Evolutionary conservation across 2,797 vertebrate genomes (phyloP).

Genomic region (Enteromius argenteus): DNA sequence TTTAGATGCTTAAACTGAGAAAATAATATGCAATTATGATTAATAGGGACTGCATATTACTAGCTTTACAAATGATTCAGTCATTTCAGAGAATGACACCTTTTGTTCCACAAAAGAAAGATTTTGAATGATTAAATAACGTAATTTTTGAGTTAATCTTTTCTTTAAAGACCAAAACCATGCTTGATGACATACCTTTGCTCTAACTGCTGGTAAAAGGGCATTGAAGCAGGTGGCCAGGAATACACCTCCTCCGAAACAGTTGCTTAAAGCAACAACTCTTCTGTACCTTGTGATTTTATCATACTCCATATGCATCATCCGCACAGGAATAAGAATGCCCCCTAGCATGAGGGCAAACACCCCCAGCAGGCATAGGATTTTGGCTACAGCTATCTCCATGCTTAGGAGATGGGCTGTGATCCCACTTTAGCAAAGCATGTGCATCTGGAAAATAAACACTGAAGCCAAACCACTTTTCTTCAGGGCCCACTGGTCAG

Average conservation of each 20-base stretch:
- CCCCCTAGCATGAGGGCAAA: conserved; percentile 87
- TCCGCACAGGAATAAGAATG: conserved; percentile 86
- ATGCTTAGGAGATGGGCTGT: conserved; percentile 66
- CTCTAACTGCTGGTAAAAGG: conserved; percentile 81
- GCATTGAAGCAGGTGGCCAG: conserved; percentile 94
- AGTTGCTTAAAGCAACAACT: conserved; percentile 84
- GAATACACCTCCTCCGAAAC: conserved; percentile 92
- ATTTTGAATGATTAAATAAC: not conserved
- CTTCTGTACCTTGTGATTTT: conserved; percentile 81
- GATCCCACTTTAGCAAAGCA: not conserved
- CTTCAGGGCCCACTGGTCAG: not conserved
- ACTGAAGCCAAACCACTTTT: conserved; percentile 11
- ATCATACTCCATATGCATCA: conserved; percentile 81
- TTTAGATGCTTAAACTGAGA: not conserved
- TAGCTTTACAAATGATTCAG: not conserved
- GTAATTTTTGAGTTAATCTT: not conserved
- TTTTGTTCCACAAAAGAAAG: not conserved
- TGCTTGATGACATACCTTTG: conserved; percentile 76
- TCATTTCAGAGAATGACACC: not conserved
- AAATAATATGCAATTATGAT: not conserved
- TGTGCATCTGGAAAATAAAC: conserved; percentile 8
- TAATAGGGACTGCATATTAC: not conserved
- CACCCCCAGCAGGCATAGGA: conserved; percentile 86
- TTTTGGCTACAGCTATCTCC: conserved; percentile 84
- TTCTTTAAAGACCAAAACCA: not conserved